These are phyloP conservation scores for Brachyalestes nurse DNA, from an alignment of 2,797 vertebrate species.

Conservation along the genomic window DNA sequence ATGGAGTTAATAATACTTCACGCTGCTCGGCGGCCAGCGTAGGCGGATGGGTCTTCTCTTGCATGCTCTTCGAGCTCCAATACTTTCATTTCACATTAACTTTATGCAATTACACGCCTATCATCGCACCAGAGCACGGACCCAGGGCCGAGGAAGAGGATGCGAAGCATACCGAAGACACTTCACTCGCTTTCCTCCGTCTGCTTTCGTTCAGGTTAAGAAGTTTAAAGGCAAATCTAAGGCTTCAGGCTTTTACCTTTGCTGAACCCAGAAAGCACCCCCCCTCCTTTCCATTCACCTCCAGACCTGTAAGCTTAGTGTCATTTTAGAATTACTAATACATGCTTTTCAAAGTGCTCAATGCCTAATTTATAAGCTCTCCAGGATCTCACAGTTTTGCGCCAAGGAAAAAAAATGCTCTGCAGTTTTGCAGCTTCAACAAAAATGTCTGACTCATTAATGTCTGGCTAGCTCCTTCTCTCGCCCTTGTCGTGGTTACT, in stretches of 20 bases:
- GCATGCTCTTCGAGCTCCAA: conserved; percentile 23
- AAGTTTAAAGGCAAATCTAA: conserved; percentile 27
- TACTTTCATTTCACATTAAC: conserved; percentile 48
- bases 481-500: neutral
- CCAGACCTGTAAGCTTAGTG: neutral
- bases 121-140: conserved; percentile 38
- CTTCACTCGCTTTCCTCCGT: neutral
- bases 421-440: neutral
- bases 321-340: neutral
- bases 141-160: conserved; percentile 23
- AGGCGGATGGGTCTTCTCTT: conserved; percentile 22
- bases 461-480: neutral
- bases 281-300: neutral
- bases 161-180: conserved; percentile 3
- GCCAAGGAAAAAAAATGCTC: neutral
- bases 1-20: conserved; percentile 52
- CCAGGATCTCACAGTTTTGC: neutral
- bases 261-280: conserved; percentile 7
- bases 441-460: neutral
- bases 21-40: conserved; percentile 25
- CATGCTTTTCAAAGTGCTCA: conserved; percentile 13
- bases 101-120: conserved; percentile 47
- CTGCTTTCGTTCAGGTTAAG: conserved; percentile 27
- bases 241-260: conserved; percentile 14
- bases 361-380: conserved; percentile 18